Conservation (phyloP, 2,888 invertebrate genomes). For the Phyllotreta striolata region DNA sequence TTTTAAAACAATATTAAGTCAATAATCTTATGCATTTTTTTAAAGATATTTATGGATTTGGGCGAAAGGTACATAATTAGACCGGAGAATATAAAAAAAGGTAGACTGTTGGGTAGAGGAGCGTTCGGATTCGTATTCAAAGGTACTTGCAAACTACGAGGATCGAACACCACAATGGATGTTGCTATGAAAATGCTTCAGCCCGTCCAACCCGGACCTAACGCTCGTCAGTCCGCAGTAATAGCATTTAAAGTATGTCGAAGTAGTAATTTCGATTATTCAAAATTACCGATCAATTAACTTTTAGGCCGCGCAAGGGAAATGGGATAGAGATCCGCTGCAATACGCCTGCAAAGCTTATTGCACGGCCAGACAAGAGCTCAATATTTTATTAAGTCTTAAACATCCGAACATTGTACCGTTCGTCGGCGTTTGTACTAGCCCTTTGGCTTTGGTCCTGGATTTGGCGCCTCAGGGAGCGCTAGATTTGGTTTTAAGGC, state of each 20-base stretch:
- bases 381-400: conserved; percentile 84
- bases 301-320: conserved; percentile 67
- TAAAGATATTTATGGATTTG: conserved; percentile 84
- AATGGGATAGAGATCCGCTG: conserved; percentile 93
- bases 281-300: background rate
- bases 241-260: conserved; percentile 55
- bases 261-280: background rate
- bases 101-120: conserved; percentile 87
- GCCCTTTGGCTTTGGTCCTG: conserved; percentile 87
- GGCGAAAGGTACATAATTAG: conserved; percentile 82
- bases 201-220: conserved; percentile 86
- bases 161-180: conserved; percentile 67
- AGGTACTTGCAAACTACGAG: conserved; percentile 73
- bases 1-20: background rate
- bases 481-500: conserved; percentile 82
- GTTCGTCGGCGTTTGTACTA: conserved; percentile 87
- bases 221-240: conserved; percentile 71
- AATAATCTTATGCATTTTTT: conserved; percentile 29
- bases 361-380: conserved; percentile 93
- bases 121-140: conserved; percentile 97
- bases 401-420: conserved; percentile 93
- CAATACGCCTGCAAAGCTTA: conserved; percentile 96
- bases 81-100: conserved; percentile 81
- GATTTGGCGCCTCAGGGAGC: conserved; percentile 94
- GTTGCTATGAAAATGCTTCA: conserved; percentile 97